Conservation (phyloP, 2,888 invertebrate genomes). For the Cryptus armator region DNA sequence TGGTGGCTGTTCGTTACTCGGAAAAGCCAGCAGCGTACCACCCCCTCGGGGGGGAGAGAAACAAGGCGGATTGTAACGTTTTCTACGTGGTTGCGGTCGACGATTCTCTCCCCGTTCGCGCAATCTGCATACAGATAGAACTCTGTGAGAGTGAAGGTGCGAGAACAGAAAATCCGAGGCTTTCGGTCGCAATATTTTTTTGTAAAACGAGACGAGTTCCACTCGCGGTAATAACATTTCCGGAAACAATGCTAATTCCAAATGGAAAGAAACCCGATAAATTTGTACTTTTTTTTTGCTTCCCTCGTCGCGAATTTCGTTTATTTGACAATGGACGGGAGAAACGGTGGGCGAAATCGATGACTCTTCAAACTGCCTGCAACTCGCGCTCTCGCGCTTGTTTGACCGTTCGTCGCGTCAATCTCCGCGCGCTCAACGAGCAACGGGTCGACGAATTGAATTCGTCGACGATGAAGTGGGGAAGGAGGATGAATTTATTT, state of each 20-base stretch:
- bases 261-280: not conserved
- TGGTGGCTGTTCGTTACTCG: not conserved
- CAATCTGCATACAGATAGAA: slow-evolving; percentile 72
- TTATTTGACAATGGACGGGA: not conserved
- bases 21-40: slow-evolving; percentile 3
- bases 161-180: slow-evolving; percentile 6
- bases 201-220: not conserved
- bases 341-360: slow-evolving; percentile 32
- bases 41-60: not conserved
- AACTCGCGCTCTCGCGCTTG: not conserved
- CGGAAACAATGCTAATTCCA: not conserved
- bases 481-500: slow-evolving; percentile 38
- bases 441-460: slow-evolving; percentile 35
- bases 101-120: slow-evolving; percentile 38
- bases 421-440: slow-evolving; percentile 1
- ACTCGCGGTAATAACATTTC: not conserved
- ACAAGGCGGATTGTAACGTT: slow-evolving; percentile 28
- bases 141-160: not conserved
- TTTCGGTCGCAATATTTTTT: not conserved
- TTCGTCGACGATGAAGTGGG: slow-evolving; percentile 22
- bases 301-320: slow-evolving; percentile 4
- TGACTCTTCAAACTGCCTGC: slow-evolving; percentile 32
- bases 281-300: slow-evolving; percentile 8
- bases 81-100: slow-evolving; percentile 4
- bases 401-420: slow-evolving; percentile 6